phyloP scores from a whole-genome alignment of 2,797 vertebrate genomes.

The Amniataba percoides region DNA sequence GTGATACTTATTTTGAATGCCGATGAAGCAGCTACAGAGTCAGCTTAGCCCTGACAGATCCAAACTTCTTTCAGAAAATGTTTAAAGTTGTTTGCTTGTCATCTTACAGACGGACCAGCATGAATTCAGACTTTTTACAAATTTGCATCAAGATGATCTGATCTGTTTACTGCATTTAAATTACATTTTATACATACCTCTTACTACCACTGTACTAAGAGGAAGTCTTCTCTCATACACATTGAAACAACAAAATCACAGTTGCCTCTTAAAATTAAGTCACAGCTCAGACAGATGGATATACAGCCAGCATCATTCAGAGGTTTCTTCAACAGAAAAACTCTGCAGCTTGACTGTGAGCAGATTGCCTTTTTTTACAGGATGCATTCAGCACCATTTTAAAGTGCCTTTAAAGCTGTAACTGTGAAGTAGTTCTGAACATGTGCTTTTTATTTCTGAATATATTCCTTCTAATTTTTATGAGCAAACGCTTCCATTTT shows the following conservation, averaged over 20 bases:
- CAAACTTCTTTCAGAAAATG: no score
- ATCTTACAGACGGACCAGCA: no score
- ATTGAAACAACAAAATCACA: background rate
- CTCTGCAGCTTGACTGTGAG: background rate
- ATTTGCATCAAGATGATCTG: no score
- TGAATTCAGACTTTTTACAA: no score
- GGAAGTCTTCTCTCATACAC: background rate
- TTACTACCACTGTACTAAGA: no score
- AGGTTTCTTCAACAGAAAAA: constrained; percentile 8
- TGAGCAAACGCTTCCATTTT: constrained; percentile 13
- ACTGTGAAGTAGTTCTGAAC: constrained; percentile 13
- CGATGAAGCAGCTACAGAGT: no score
- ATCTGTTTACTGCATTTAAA: no score
- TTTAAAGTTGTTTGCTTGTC: no score
- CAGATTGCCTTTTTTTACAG: background rate
- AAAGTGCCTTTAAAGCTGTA: constrained; percentile 9
- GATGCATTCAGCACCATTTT: background rate
- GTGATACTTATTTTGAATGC: no score
- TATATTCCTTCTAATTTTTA: constrained; percentile 17
- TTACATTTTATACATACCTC: no score
- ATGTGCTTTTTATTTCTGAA: constrained; percentile 27
- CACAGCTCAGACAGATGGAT: constrained; percentile 12
- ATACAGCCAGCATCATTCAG: constrained; percentile 16
- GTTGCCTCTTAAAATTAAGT: constrained; percentile 16
- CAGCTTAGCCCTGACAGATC: no score